phyloP scores from a whole-genome alignment of 2,113 vertebrate genomes.

The Gopherus evgoodei region DNA sequence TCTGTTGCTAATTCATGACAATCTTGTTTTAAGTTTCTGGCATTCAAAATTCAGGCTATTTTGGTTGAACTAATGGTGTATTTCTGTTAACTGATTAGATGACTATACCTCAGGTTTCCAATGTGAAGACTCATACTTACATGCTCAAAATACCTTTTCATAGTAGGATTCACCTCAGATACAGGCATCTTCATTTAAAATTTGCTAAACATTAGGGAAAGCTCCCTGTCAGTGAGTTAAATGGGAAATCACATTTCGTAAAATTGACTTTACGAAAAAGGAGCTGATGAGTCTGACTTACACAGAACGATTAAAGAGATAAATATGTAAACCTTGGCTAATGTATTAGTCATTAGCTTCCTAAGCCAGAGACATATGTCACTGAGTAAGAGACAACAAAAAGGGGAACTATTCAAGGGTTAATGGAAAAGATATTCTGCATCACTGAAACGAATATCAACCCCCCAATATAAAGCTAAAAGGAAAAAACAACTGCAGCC shows the following conservation, averaged over 20 bases:
- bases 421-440: neutral
- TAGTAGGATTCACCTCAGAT: neutral
- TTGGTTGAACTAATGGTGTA: neutral
- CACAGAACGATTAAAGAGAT: too few species aligned
- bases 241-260: neutral
- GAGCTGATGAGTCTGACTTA: neutral
- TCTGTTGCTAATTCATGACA: neutral
- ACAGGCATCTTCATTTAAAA: neutral
- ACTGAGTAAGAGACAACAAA: neutral
- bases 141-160: neutral
- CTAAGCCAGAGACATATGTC: neutral
- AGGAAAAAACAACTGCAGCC: neutral
- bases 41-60: neutral
- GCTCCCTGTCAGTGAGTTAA: neutral
- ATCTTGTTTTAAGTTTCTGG: conserved; percentile 3
- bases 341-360: neutral
- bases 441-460: neutral
- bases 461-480: neutral
- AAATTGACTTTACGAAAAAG: neutral
- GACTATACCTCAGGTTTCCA: neutral
- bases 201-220: neutral
- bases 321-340: too few species aligned
- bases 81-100: neutral
- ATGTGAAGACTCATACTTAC: neutral
- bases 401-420: neutral